Base-by-base conservation (phyloP, 2,888 invertebrate species). In the Erebia ligea region DNA sequence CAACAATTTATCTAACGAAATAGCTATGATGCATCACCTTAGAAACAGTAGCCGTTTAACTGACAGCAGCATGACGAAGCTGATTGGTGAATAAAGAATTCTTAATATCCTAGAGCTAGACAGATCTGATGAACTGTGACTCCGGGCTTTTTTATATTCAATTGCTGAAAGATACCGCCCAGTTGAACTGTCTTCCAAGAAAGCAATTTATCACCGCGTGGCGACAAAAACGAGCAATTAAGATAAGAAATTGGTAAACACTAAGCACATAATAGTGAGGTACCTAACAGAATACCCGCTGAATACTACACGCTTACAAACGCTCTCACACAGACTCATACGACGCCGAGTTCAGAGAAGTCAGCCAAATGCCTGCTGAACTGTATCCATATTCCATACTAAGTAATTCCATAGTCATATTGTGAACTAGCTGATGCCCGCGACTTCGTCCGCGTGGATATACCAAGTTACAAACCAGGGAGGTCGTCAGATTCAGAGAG, bases 31-130 rank as follows among this genome's bases (percentile, higher is more conserved):
- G 8, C n/a, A 40, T 64, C 64, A 6, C 64, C 54, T 54, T 52
- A 64, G 59, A 68, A 61, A 57, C 56, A 64, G 63, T 64, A 64
- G 63, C 11, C 11, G 19, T 50, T 64, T 45, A 42, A 66, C 40
- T 67, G 66, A 64, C 54, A 58, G 6, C 64, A 48, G n/a, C 59
- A 34, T 61, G 67, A 65, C 57, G 64, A 59, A 67, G 66, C 63
- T 67, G 70, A 70, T 67, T 64, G 67, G 66, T 54, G 19, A 45
- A 52, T 64, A 56, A 68, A 50, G 50, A 72, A 45, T 58, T 19
- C 56, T 13, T 52, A n/a, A n/a, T n/a, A n/a, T n/a, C n/a, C n/a
- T n/a, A n/a, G n/a, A n/a, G n/a, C n/a, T n/a, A n/a, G 63, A 40
- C 63, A 52, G 45, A 50, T 69, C 67, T 52, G 48, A 50, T 72